Evolutionary conservation across 2,797 vertebrate genomes (phyloP).

Genomic region (Scolopax bukidnonensis): DNA sequence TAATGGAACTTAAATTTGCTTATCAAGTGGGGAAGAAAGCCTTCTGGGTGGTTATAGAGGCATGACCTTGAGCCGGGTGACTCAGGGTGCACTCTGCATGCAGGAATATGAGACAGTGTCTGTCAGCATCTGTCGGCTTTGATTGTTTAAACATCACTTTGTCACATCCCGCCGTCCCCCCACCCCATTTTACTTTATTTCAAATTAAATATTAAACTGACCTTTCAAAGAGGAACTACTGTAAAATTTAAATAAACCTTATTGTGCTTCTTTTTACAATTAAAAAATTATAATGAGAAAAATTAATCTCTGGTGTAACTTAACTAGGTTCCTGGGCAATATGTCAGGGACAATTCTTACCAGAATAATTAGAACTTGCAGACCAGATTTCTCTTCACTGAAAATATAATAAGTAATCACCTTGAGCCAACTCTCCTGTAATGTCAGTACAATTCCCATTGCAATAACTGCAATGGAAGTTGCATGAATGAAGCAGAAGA

Average conservation of each 20-base stretch:
- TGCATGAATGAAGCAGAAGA: background rate
- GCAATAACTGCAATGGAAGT: conserved; percentile 24
- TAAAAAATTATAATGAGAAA: conserved; percentile 32
- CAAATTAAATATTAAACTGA: conserved; percentile 53
- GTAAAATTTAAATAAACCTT: conserved; percentile 47
- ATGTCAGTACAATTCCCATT: conserved; percentile 32
- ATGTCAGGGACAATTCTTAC: conserved; percentile 12
- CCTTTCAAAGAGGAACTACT: background rate
- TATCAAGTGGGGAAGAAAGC: conserved; percentile 45
- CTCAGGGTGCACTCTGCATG: conserved; percentile 22
- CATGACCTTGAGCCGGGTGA: conserved; percentile 48
- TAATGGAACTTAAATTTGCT: conserved; percentile 52
- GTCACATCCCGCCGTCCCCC: background rate
- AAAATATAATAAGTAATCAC: conserved; percentile 48
- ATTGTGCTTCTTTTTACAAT: conserved; percentile 8
- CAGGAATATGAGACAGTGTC: conserved; percentile 23
- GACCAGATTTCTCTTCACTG: background rate
- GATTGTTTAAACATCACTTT: conserved; percentile 49
- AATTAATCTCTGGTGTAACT: conserved; percentile 11
- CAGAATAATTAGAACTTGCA: conserved; percentile 30
- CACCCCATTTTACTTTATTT: background rate
- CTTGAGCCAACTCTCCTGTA: conserved; percentile 6
- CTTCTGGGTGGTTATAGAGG: conserved; percentile 35
- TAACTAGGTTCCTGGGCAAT: background rate
- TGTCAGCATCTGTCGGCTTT: conserved; percentile 49